These are phyloP conservation scores for Lasioglossum villosulum DNA, from an alignment of 2,888 invertebrate species.

Conservation along the genomic window DNA sequence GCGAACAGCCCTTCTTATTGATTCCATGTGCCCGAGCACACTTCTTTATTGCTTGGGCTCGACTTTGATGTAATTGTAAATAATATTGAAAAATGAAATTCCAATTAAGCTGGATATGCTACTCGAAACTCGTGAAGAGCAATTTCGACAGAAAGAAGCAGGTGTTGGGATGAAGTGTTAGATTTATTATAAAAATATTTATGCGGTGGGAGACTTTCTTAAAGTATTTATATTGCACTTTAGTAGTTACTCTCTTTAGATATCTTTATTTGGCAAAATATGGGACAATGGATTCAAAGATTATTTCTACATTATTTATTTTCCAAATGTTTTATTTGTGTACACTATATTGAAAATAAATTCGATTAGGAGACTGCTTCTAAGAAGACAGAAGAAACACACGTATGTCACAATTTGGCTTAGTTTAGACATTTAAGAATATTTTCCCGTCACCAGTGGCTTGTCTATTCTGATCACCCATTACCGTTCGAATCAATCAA, in stretches of 20 bases:
- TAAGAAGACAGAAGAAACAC: not conserved
- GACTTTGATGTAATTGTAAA: not conserved
- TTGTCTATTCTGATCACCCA: not conserved
- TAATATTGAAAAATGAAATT: not conserved
- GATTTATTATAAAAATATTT: not conserved
- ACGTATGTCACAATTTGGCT: not conserved
- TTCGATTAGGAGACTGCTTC: not conserved
- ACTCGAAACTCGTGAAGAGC: not conserved
- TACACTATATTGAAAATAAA: not conserved
- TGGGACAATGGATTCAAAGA: not conserved
- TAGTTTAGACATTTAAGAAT: not conserved
- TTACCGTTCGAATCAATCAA: conserved; percentile 25
- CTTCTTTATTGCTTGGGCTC: not conserved
- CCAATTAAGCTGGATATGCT: not conserved
- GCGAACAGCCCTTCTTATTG: conserved; percentile 21
- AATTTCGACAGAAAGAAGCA: not conserved
- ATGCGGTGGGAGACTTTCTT: not conserved
- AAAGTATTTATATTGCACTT: not conserved
- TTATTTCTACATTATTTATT: not conserved
- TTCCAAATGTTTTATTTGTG: too few relatives aligned
- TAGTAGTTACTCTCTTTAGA: not conserved
- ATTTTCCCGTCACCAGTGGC: not conserved
- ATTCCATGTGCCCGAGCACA: conserved; percentile 12
- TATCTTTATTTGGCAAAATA: not conserved
- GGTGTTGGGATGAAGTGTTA: not conserved